Evolutionary conservation across 2,113 vertebrate species (phyloP), one percentile per base, ranked within the genome.

Genomic region (Tetrax tetrax): DNA sequence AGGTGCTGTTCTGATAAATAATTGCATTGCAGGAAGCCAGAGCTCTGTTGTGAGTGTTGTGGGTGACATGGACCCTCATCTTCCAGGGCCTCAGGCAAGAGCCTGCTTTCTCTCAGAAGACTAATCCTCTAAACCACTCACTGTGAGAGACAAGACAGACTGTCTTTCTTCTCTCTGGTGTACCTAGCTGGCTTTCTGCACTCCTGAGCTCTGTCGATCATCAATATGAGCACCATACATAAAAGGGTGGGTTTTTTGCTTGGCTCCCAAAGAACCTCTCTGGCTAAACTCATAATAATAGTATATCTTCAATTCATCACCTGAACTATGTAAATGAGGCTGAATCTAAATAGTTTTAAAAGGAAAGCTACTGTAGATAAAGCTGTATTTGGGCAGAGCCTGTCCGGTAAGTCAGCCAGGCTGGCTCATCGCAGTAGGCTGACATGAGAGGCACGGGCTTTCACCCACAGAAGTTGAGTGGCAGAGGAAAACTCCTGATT

Each of bases 241-340:
- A 69, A 91, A 81, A 81, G 35, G 45, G 6, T 3, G 9, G 9
- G 12, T 64, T 83, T 90, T 64, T 69, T 93, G 19, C 59, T 20
- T 86, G 85, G 57, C 78, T 87, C 33, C 41, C 20, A 66, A 76
- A 70, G 76, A 74, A 89, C 80, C 68, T 92, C 35, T 92, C 93
- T 96, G 83, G 56, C 76, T 90, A 63, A 77, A 90, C 54, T 56
- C 14, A 51, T 87, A 93, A 93, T 89, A 94, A 90, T 83, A 97
- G 88, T 79, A 7, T 50, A 70, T 90, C 86, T 95, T 84, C 0
- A 0, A 35, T 92, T 94, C 83, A 91, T 96, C 81, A 96, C 94
- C 93, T 96, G 81, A 93, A 60, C 83, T 91, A 60, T 95, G 93
- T 91, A 95, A 87, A 94, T 95, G 89, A 84, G 77, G 27, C 61